phyloP scores from a whole-genome alignment of 2,888 invertebrate species.

The Tachystola acroxantha region DNA sequence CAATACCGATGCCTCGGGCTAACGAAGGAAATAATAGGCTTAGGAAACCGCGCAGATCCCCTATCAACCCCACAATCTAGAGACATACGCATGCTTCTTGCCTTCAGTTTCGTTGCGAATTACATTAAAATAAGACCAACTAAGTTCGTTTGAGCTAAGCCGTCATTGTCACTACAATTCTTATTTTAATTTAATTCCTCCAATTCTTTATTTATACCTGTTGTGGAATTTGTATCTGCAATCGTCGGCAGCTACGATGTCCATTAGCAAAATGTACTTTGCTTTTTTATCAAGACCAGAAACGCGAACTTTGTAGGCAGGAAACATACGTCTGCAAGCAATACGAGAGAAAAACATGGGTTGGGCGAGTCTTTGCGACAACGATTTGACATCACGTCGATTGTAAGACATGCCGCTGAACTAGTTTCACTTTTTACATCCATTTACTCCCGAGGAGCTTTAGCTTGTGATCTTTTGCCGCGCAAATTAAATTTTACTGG shows the following conservation, averaged over 20 bases:
- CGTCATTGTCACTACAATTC: constrained; percentile 29
- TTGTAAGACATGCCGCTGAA: constrained; percentile 67
- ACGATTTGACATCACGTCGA: constrained; percentile 73
- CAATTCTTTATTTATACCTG: constrained; percentile 81
- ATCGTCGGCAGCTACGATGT: constrained; percentile 97
- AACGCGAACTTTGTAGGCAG: constrained; percentile 97
- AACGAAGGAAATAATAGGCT: constrained; percentile 22
- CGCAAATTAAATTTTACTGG: constrained; percentile 42
- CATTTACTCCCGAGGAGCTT: constrained; percentile 46
- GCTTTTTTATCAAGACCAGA: constrained; percentile 97
- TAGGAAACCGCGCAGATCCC: constrained; percentile 55
- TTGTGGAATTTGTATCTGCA: constrained; percentile 97
- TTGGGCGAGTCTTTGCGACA: constrained; percentile 68
- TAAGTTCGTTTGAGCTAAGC: constrained; percentile 27
- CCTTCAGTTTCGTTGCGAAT: constrained; percentile 69
- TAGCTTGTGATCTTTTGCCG: constrained; percentile 70
- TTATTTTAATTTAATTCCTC: constrained; percentile 74
- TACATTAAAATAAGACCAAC: constrained; percentile 71
- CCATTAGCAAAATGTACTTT: constrained; percentile 98
- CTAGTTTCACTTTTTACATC: constrained; percentile 62
- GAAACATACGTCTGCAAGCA: constrained; percentile 97
- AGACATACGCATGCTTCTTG: constrained; percentile 83
- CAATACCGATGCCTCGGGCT: constrained; percentile 18
- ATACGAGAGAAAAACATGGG: constrained; percentile 76
- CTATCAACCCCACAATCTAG: constrained; percentile 42